phyloP scores from a whole-genome alignment of 2,888 invertebrate genomes.

The Brachycybe producta region DNA sequence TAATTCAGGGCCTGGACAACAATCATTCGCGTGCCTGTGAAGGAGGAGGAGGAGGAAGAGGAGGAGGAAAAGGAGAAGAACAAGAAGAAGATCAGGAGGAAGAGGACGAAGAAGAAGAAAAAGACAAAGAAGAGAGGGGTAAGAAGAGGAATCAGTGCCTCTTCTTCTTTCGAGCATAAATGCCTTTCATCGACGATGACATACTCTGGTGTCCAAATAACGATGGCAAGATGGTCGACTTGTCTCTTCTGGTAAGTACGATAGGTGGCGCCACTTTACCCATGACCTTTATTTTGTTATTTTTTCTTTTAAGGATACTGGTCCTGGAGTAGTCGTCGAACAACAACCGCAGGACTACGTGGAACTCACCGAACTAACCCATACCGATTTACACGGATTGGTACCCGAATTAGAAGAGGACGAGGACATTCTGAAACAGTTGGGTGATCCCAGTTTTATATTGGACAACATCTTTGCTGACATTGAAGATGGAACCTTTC shows the following conservation, averaged over 20 bases:
- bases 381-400: slow-evolving; percentile 55
- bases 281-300: neutral
- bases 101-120: too few relatives aligned
- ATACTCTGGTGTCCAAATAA: slow-evolving; percentile 87
- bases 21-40: too few relatives aligned
- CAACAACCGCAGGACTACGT: slow-evolving; percentile 24
- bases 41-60: too few relatives aligned
- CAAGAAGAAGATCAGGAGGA: too few relatives aligned
- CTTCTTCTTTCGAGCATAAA: slow-evolving; percentile 44
- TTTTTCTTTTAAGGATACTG: slow-evolving; percentile 22
- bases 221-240: slow-evolving; percentile 85
- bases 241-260: slow-evolving; percentile 69
- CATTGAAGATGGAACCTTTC: slow-evolving; percentile 19
- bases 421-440: slow-evolving; percentile 58
- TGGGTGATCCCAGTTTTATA: slow-evolving; percentile 63
- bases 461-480: slow-evolving; percentile 48
- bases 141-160: too few relatives aligned
- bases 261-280: neutral
- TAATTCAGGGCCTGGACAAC: too few relatives aligned
- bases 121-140: too few relatives aligned
- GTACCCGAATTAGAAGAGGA: slow-evolving; percentile 48
- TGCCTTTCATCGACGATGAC: slow-evolving; percentile 94
- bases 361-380: slow-evolving; percentile 51
- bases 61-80: too few relatives aligned
- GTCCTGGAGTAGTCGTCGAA: slow-evolving; percentile 22